Percentiles rank a stretch among this genome's conserved stretches.
Conservation (phyloP, 2,113 vertebrate genomes). For the Phoxinus phoxinus region DNA sequence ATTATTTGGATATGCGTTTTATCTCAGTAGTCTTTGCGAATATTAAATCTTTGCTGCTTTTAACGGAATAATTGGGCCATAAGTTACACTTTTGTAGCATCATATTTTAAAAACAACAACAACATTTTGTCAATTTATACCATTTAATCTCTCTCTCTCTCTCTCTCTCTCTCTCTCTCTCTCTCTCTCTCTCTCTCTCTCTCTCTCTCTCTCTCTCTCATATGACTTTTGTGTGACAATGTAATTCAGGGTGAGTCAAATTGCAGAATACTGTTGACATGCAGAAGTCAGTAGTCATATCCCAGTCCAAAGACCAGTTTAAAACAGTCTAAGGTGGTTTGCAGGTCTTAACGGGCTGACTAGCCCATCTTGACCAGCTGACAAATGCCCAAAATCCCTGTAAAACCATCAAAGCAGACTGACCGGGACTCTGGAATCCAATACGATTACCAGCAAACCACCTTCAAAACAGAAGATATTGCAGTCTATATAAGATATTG, state of each 20-base stretch:
- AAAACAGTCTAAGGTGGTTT: not conserved
- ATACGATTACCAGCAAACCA: not conserved
- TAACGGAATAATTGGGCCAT: not conserved
- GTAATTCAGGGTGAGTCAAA: not conserved
- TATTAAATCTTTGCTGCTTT: not conserved
- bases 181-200: not conserved
- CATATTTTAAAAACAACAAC: not conserved
- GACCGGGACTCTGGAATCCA: not conserved
- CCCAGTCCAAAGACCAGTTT: not conserved
- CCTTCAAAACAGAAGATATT: not conserved
- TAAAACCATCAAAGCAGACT: not conserved
- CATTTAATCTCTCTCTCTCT: not conserved
- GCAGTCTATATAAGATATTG: not conserved
- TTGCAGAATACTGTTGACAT: not conserved
- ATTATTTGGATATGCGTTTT: not conserved
- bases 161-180: not conserved
- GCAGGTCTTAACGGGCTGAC: not conserved
- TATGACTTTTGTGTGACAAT: not conserved
- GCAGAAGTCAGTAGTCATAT: not conserved
- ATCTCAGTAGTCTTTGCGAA: conserved; percentile 14
- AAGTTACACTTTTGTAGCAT: not conserved
- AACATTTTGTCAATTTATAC: not conserved
- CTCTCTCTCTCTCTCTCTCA: not conserved
- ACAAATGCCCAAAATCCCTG: not conserved
- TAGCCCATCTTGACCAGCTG: not conserved